A percentile compares a stretch with the other conserved stretches of the same genome.
These are phyloP conservation scores for Apamea sordens DNA, from an alignment of 2,888 invertebrate genomes.

Conservation along the genomic window DNA sequence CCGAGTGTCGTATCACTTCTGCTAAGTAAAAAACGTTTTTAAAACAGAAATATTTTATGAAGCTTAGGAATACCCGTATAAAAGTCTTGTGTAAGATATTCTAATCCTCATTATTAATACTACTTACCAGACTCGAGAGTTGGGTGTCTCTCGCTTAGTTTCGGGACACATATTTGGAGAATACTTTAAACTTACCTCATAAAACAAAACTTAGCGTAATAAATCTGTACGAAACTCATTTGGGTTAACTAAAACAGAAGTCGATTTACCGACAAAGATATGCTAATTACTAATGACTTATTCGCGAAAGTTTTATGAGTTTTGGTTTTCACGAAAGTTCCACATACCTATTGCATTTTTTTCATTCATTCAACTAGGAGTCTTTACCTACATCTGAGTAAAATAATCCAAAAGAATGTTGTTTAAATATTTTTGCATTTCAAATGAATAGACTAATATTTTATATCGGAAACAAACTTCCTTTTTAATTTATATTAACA, in stretches of 20 bases:
- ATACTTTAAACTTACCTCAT: slow-evolving; percentile 71
- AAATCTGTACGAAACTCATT: slow-evolving; percentile 73
- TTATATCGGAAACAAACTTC: not conserved
- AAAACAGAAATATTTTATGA: slow-evolving; percentile 3
- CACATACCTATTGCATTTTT: not conserved
- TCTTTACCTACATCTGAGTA: not conserved
- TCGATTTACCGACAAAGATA: slow-evolving; percentile 55
- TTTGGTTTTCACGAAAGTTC: not conserved
- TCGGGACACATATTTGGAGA: slow-evolving; percentile 53
- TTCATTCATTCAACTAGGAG: too few species aligned
- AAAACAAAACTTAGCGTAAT: slow-evolving; percentile 71
- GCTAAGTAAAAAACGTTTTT: not conserved
- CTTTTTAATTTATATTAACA: slow-evolving; percentile 9
- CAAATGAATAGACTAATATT: slow-evolving; percentile 20
- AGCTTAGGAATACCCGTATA: slow-evolving; percentile 1
- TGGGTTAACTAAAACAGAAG: slow-evolving; percentile 63
- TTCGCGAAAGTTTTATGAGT: slow-evolving; percentile 22
- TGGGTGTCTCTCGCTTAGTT: slow-evolving; percentile 38
- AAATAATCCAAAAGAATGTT: not conserved
- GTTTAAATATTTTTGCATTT: not conserved
- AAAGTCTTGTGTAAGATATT: slow-evolving; percentile 16
- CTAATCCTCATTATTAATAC: slow-evolving; percentile 41
- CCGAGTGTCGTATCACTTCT: not conserved
- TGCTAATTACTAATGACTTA: slow-evolving; percentile 49
- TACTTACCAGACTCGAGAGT: slow-evolving; percentile 21